Evolutionary conservation across 2,888 invertebrate genomes (phyloP).

Genomic region (Pristionchus arcanus): DNA sequence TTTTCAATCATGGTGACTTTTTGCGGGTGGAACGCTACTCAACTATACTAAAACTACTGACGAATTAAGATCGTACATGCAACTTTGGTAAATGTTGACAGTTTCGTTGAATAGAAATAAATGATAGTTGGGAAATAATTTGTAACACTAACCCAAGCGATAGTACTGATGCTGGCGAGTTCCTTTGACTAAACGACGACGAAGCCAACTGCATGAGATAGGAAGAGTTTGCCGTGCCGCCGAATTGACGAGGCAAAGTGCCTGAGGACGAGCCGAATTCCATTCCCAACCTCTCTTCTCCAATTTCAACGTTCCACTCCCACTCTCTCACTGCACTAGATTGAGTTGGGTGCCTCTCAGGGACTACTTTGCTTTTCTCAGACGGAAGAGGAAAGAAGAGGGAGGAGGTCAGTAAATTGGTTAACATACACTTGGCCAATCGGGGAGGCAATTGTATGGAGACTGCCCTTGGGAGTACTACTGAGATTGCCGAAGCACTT

Average conservation of each 20-base stretch:
- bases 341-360: not conserved
- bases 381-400: not conserved
- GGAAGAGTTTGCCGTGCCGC: constrained; percentile 18
- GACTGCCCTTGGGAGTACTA: not conserved
- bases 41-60: not conserved
- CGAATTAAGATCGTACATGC: not conserved
- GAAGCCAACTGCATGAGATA: constrained; percentile 45
- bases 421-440: constrained; percentile 37
- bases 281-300: constrained; percentile 11
- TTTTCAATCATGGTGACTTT: not conserved
- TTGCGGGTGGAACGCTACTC: not conserved
- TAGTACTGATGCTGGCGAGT: constrained; percentile 29
- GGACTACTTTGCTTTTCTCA: constrained; percentile 33
- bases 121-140: not conserved
- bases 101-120: not conserved
- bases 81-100: not conserved
- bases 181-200: constrained; percentile 33
- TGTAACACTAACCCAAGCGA: not conserved
- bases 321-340: not conserved
- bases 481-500: not conserved
- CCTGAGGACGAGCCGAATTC: constrained; percentile 10
- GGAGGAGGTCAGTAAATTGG: constrained; percentile 32
- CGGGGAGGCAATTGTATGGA: not conserved
- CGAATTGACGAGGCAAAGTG: constrained; percentile 49
- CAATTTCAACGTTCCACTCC: constrained; percentile 37